A percentile compares a stretch with the other conserved stretches of the same genome.
These are phyloP conservation scores for Drosophila nr. medialis DNA, from an alignment of 2,888 invertebrate genomes.

Conservation along the genomic window DNA sequence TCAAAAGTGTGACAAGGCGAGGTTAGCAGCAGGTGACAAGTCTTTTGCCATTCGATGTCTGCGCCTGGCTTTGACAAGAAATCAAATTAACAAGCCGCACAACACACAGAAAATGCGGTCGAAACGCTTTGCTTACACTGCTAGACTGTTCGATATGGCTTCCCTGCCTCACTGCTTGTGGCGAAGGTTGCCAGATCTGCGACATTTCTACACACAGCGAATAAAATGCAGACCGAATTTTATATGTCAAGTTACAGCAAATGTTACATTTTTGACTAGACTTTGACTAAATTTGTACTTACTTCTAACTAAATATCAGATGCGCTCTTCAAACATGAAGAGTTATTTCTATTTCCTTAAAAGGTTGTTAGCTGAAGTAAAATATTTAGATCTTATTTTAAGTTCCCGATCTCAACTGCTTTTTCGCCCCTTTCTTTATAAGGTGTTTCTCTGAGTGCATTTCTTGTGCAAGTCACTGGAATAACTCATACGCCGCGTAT, in stretches of 20 bases:
- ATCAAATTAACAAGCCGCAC: slow-evolving; percentile 76
- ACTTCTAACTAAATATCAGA: neutral
- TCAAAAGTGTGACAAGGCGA: slow-evolving; percentile 74
- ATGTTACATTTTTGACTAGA: neutral
- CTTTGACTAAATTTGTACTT: neutral
- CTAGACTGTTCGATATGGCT: slow-evolving; percentile 9
- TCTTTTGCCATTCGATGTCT: slow-evolving; percentile 51
- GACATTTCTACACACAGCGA: neutral
- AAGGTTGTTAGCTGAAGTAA: neutral
- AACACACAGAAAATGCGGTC: slow-evolving; percentile 37
- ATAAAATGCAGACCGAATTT: no score
- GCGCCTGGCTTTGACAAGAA: slow-evolving; percentile 69
- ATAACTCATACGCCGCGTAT: slow-evolving; percentile 68
- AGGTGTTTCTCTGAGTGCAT: neutral
- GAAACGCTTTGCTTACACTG: slow-evolving; percentile 47
- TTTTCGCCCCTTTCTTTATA: neutral
- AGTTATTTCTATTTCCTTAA: neutral
- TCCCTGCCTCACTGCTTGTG: neutral
- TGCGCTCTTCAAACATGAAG: neutral
- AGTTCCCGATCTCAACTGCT: neutral
- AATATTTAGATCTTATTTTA: neutral
- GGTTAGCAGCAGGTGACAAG: slow-evolving; percentile 56
- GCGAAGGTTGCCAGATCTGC: slow-evolving; percentile 1
- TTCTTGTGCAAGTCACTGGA: slow-evolving; percentile 28
- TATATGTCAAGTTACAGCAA: neutral